These are phyloP conservation scores for Branchinecta lindahli DNA, from an alignment of 1,140 invertebrate genomes.

Conservation along the genomic window DNA sequence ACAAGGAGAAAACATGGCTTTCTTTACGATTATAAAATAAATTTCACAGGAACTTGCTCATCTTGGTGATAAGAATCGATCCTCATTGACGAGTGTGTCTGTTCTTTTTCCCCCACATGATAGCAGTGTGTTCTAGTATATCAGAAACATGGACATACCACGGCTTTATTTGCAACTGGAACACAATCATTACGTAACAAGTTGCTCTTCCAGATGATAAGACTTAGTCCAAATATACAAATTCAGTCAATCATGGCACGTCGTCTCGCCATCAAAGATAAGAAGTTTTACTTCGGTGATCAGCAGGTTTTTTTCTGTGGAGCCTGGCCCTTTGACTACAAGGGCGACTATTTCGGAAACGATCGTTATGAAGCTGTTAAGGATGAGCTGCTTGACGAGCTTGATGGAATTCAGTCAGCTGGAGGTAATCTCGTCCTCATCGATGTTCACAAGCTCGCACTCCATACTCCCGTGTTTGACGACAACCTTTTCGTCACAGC, in stretches of 20 bases:
- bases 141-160: no score
- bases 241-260: not conserved
- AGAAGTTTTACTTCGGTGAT: not conserved
- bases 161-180: no score
- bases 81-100: no score
- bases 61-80: no score
- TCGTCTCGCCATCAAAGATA: not conserved
- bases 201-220: no score
- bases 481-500: slow-evolving; percentile 21
- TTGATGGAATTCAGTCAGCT: not conserved
- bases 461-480: slow-evolving; percentile 26
- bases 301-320: not conserved
- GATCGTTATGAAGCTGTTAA: not conserved
- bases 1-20: no score
- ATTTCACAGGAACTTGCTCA: no score
- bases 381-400: not conserved
- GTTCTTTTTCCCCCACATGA: no score
- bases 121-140: no score
- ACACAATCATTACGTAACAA: no score
- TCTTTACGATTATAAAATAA: no score
- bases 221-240: no score
- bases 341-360: not conserved
- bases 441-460: slow-evolving; percentile 21
- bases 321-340: not conserved
- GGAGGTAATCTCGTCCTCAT: not conserved